Evolutionary conservation across 1,140 invertebrate species (phyloP).

Genomic region (Arion vulgaris): DNA sequence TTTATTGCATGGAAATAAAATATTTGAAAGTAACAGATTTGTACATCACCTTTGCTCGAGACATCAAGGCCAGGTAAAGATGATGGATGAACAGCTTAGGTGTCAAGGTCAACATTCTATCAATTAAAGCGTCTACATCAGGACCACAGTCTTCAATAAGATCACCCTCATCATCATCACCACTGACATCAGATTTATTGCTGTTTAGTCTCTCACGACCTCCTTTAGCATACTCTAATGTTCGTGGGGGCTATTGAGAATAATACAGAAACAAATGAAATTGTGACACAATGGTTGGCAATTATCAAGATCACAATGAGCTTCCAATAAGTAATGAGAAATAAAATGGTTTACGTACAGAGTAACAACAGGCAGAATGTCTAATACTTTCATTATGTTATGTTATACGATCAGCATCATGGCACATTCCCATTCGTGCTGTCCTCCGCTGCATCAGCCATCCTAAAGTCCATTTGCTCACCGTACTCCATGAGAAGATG

Average conservation of each 20-base stretch:
- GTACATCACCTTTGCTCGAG: background rate
- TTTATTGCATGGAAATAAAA: too few species aligned
- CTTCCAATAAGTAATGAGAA: too few species aligned
- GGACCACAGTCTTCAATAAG: conserved; percentile 47
- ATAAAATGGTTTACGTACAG: too few species aligned
- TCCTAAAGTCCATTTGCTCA: too few species aligned
- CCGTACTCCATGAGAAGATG: too few species aligned
- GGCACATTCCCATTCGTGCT: too few species aligned
- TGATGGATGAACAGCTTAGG: conserved; percentile 42
- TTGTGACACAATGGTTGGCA: background rate
- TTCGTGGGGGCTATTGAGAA: background rate
- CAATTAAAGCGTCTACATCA: conserved; percentile 60
- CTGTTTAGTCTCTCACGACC: background rate
- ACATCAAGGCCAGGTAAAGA: conserved; percentile 19
- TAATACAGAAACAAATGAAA: background rate
- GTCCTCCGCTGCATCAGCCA: too few species aligned
- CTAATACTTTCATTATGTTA: too few species aligned
- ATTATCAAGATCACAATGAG: too few species aligned
- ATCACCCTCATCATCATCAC: conserved; percentile 7
- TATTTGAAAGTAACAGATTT: too few species aligned
- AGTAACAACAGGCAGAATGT: too few species aligned
- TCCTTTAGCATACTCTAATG: background rate
- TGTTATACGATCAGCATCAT: too few species aligned
- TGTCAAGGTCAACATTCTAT: conserved; percentile 63
- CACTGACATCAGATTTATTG: background rate